Evolutionary conservation across 2,113 vertebrate species (phyloP).

Genomic region (Glaucidium brasilianum): DNA sequence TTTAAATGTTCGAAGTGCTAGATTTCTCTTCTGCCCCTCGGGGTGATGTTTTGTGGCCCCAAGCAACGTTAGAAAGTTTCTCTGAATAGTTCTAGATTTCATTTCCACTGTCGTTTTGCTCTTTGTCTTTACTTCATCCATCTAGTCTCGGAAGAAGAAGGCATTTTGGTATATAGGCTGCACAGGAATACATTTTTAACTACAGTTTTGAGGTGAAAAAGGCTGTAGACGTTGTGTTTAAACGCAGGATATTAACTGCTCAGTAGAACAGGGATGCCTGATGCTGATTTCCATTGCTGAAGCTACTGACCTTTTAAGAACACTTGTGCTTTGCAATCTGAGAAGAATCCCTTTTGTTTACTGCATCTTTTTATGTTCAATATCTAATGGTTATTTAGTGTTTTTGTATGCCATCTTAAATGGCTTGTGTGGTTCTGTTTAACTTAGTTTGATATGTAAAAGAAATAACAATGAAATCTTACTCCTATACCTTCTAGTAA

Average conservation of each 20-base stretch:
- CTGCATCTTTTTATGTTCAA: accelerated
- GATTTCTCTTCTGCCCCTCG: background rate
- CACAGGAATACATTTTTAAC: background rate
- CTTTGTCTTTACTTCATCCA: background rate
- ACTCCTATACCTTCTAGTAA: background rate
- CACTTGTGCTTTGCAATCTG: background rate
- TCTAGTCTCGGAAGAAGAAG: background rate
- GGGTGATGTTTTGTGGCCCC: background rate
- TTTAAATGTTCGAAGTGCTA: background rate
- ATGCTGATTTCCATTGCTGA: background rate
- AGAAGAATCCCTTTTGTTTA: background rate
- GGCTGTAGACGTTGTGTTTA: background rate
- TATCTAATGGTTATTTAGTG: background rate
- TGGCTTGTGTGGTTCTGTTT: background rate
- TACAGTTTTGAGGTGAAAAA: background rate
- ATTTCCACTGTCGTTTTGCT: background rate
- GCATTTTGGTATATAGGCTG: background rate
- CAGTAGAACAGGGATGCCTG: background rate
- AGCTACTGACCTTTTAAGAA: background rate
- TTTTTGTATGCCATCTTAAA: background rate
- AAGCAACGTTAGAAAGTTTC: background rate
- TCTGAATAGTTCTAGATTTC: background rate
- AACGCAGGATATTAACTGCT: background rate
- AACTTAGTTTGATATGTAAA: background rate
- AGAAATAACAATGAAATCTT: background rate